Conservation (phyloP, 64 coral and sea anemone genomes). For the Dendrophyllia cribrosa region DNA sequence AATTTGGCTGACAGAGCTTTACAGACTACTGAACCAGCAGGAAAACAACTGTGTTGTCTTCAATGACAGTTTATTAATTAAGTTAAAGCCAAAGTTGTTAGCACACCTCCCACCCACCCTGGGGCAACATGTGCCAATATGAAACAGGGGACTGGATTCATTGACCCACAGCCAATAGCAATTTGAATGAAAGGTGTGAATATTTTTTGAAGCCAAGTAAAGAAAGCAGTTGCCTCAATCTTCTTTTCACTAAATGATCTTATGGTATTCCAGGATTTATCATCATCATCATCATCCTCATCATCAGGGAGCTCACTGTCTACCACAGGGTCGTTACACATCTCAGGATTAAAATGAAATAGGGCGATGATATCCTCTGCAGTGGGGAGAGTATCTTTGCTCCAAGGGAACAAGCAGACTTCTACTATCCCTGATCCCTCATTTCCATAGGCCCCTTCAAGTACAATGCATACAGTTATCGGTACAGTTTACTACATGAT, state of each 20-base stretch:
- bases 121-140: conserved; percentile 69
- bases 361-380: conserved; percentile 20
- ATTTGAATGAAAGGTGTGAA: conserved; percentile 54
- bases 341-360: conserved; percentile 63
- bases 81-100: conserved; percentile 53
- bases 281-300: not conserved
- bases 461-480: not conserved
- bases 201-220: conserved; percentile 51
- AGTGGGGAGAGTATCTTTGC: conserved; percentile 46
- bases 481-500: too few species aligned
- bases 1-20: too few species aligned
- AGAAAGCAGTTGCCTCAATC: conserved; percentile 8
- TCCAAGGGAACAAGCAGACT: conserved; percentile 72
- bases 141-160: conserved; percentile 68
- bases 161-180: conserved; percentile 38
- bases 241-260: not conserved
- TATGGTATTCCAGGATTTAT: not conserved
- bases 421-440: conserved; percentile 46
- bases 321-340: conserved; percentile 15
- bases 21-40: too few species aligned
- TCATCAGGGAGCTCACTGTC: not conserved
- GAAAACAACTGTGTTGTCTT: too few species aligned
- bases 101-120: conserved; percentile 78
- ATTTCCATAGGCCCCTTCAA: conserved; percentile 49
- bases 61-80: not conserved